Conservation (phyloP, 2,888 invertebrate species). For the Agrochola macilenta region DNA sequence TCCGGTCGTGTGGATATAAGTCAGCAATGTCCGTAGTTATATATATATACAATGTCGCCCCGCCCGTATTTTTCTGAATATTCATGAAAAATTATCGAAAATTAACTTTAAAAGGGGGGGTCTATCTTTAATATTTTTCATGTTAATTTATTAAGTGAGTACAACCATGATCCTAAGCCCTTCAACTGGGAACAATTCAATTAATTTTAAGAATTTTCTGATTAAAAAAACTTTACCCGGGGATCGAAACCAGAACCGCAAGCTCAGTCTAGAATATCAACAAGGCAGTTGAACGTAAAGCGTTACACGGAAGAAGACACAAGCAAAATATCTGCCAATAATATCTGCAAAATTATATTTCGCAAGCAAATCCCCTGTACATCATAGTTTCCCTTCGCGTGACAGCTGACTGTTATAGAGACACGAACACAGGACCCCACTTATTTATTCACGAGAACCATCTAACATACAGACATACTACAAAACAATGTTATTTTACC, state of each 20-base stretch:
- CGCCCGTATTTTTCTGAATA: too few species aligned
- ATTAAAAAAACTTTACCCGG: neutral
- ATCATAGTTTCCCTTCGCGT: slow-evolving; percentile 63
- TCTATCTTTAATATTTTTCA: too few species aligned
- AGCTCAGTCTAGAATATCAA: neutral
- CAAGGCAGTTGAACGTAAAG: neutral
- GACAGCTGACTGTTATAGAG: slow-evolving; percentile 56
- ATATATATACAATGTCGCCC: too few species aligned
- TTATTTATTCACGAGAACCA: slow-evolving; percentile 71
- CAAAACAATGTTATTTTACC: slow-evolving; percentile 58
- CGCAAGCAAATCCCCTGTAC: slow-evolving; percentile 23
- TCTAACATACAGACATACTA: slow-evolving; percentile 30
- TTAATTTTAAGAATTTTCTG: neutral
- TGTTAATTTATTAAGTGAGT: too few species aligned
- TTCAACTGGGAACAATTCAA: neutral
- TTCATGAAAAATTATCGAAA: too few species aligned
- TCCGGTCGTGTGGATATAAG: slow-evolving; percentile 18
- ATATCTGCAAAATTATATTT: slow-evolving; percentile 11
- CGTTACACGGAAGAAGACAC: neutral
- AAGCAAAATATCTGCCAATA: too few species aligned
- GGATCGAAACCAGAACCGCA: neutral
- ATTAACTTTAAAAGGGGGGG: too few species aligned
- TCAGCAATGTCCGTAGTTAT: neutral
- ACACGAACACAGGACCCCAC: slow-evolving; percentile 64
- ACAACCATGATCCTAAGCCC: neutral